Percentiles rank a stretch among this genome's conserved stretches.
Conservation (phyloP, 2,797 vertebrate species). For the Menidia menidia region DNA sequence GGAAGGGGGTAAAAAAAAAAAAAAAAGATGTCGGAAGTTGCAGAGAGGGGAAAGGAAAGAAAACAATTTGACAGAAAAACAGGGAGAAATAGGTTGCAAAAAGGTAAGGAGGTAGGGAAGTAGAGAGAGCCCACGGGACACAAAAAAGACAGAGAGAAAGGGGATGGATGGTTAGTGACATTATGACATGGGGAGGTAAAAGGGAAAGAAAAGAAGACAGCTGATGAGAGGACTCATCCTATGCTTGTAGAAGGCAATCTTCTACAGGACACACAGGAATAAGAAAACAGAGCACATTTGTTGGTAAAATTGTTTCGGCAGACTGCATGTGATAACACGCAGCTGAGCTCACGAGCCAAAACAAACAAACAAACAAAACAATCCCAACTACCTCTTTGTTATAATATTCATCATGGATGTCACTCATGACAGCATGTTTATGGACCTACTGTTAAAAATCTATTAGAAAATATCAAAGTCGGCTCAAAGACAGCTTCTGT, state of each 20-base stretch:
- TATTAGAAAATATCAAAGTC: no score
- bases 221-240: conserved; percentile 56
- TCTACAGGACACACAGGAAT: conserved; percentile 29
- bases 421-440: no score
- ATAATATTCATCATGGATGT: no score
- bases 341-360: no score
- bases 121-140: conserved; percentile 10
- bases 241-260: conserved; percentile 61
- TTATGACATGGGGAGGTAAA: conserved; percentile 49
- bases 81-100: background rate
- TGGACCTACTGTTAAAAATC: no score
- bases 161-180: conserved; percentile 62
- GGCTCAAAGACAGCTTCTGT: background rate
- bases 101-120: background rate
- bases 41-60: conserved; percentile 46
- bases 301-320: conserved; percentile 43
- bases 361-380: no score
- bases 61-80: background rate
- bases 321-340: background rate
- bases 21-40: conserved; percentile 28
- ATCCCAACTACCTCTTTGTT: no score
- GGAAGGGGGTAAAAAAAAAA: conserved; percentile 21
- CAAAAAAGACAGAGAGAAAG: conserved; percentile 16
- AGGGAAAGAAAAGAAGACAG: conserved; percentile 47
- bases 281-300: conserved; percentile 22